Conservation (phyloP, 2,888 invertebrate genomes). For the Meghimatium bilineatum region DNA sequence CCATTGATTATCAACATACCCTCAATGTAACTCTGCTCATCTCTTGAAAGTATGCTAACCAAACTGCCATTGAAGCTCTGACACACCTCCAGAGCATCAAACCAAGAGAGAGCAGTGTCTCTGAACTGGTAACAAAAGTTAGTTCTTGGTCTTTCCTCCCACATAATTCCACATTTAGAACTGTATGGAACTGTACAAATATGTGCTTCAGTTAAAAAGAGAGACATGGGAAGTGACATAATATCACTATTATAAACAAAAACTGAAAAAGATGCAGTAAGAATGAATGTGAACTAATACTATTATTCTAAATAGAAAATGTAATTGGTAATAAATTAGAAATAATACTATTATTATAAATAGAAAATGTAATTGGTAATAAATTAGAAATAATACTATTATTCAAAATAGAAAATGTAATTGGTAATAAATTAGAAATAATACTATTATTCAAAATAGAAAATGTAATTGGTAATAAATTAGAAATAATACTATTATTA, state of each 20-base stretch:
- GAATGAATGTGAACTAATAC: not conserved
- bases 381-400: too few relatives aligned
- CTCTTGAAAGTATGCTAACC: conserved; percentile 55
- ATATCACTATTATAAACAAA: not conserved
- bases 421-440: too few relatives aligned
- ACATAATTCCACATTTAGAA: conserved; percentile 54
- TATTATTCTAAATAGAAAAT: too few relatives aligned
- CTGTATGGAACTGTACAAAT: conserved; percentile 39
- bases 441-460: too few relatives aligned
- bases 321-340: too few relatives aligned
- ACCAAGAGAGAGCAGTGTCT: conserved; percentile 54
- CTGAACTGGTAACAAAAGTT: conserved; percentile 59
- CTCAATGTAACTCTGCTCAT: conserved; percentile 57
- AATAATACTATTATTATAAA: too few relatives aligned
- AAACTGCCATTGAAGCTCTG: conserved; percentile 57
- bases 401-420: too few relatives aligned
- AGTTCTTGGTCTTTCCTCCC: conserved; percentile 56
- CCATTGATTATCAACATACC: conserved; percentile 46
- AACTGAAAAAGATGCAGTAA: not conserved
- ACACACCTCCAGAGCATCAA: conserved; percentile 58
- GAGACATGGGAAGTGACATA: not conserved
- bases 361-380: too few relatives aligned
- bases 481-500: too few relatives aligned
- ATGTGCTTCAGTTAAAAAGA: not conserved
- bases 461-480: too few relatives aligned